These are phyloP conservation scores for Gerris buenoi DNA, from an alignment of 1,140 invertebrate species.

Conservation along the genomic window DNA sequence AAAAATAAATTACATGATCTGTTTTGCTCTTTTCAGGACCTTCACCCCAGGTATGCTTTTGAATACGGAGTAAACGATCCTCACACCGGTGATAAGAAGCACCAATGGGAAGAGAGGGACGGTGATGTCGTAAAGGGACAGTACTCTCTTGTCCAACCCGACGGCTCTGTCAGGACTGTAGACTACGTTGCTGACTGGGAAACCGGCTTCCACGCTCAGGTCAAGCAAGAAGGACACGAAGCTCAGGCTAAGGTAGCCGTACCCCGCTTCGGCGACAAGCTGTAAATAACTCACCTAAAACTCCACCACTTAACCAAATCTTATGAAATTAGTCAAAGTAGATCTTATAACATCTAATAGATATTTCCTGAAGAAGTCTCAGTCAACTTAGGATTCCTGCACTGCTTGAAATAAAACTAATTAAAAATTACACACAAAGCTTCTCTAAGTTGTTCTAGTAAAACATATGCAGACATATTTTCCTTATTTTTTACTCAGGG, in stretches of 20 bases:
- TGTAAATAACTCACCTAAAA: no score
- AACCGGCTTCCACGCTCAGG: slow-evolving; percentile 58
- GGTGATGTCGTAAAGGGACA: slow-evolving; percentile 46
- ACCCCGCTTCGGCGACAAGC: slow-evolving; percentile 2
- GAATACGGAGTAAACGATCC: slow-evolving; percentile 36
- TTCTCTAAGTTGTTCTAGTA: no score
- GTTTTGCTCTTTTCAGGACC: slow-evolving; percentile 28
- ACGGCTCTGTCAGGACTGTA: slow-evolving; percentile 57
- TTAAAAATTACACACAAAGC: no score
- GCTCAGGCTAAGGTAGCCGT: slow-evolving; percentile 11
- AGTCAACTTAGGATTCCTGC: no score
- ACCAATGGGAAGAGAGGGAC: slow-evolving; percentile 44
- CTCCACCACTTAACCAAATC: no score
- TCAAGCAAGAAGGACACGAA: slow-evolving; percentile 37
- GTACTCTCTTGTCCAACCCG: slow-evolving; percentile 60
- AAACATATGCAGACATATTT: no score
- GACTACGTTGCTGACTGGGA: slow-evolving; percentile 63
- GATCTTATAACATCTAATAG: neutral
- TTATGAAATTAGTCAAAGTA: neutral
- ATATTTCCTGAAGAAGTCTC: no score
- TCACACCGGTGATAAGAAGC: slow-evolving; percentile 45
- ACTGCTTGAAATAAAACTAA: no score
- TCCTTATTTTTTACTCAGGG: no score
- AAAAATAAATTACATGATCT: neutral
- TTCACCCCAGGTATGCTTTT: slow-evolving; percentile 36